A percentile compares a stretch with the other conserved stretches of the same genome.
These are phyloP conservation scores for Pteronura brasiliensis DNA, from an alignment of 2,113 vertebrate species.

Conservation along the genomic window DNA sequence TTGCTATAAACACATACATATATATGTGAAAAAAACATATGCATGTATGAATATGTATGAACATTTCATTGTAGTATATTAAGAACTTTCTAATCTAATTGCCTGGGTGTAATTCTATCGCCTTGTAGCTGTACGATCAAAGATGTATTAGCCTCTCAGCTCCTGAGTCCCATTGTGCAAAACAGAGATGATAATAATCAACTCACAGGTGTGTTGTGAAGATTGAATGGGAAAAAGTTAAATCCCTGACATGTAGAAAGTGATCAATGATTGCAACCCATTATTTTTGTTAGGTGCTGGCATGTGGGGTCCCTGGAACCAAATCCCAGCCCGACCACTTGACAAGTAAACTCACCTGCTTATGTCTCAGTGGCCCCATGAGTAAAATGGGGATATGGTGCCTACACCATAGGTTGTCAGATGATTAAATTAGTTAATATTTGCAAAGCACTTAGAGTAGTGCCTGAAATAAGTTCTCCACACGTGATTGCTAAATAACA, in stretches of 20 bases:
- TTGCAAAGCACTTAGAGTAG: neutral
- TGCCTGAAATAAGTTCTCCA: neutral
- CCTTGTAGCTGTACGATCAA: neutral
- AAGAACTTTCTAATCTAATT: neutral
- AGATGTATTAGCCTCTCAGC: neutral
- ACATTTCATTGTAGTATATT: neutral
- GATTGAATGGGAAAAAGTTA: neutral
- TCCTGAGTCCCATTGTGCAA: neutral
- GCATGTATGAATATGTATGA: neutral
- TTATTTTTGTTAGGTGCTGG: neutral
- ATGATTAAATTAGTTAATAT: neutral
- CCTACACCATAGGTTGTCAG: rapidly evolving
- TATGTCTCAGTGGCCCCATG: neutral
- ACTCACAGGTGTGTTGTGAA: neutral
- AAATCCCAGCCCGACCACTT: neutral
- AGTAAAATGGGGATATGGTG: neutral
- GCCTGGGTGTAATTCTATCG: neutral
- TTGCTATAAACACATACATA: neutral
- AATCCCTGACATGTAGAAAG: neutral
- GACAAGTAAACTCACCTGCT: neutral
- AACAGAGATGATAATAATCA: neutral
- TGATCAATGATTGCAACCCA: neutral
- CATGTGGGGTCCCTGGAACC: neutral
- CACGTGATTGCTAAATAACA: neutral
- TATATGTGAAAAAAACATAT: neutral